A percentile compares a stretch with the other conserved stretches of the same genome.
Evolutionary conservation across 2,888 invertebrate genomes (phyloP).

Genomic region (Steromphala cineraria): DNA sequence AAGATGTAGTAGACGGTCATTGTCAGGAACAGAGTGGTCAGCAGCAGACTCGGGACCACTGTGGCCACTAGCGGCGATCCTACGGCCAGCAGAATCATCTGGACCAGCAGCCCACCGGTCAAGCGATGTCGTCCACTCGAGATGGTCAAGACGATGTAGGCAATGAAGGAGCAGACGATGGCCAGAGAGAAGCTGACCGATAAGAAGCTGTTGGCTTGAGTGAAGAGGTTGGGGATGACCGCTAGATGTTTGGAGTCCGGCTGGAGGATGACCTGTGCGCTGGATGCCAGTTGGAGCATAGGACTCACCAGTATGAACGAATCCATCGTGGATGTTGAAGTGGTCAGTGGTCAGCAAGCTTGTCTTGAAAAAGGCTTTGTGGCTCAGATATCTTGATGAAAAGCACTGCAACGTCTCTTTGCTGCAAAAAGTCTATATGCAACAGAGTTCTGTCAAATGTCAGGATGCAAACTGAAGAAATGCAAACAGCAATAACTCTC

Average conservation of each 20-base stretch:
- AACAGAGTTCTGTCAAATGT: no score
- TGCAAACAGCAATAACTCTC: no score
- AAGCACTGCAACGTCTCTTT: no score
- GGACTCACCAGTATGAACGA: neutral
- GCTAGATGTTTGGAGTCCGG: neutral
- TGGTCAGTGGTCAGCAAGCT: no score
- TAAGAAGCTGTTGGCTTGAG: neutral
- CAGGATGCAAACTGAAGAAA: no score
- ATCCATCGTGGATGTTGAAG: no score
- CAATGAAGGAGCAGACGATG: neutral
- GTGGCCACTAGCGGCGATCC: neutral
- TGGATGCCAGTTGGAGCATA: neutral
- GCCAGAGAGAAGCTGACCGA: neutral
- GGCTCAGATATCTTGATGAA: no score
- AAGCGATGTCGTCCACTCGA: constrained; percentile 21
- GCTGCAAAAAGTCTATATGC: no score
- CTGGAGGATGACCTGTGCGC: neutral
- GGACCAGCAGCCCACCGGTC: constrained; percentile 19
- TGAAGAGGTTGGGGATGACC: neutral
- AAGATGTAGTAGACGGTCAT: constrained; percentile 31
- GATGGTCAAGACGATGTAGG: constrained; percentile 16
- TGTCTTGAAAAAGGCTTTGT: no score
- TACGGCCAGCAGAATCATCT: constrained; percentile 23
- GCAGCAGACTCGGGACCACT: constrained; percentile 15
- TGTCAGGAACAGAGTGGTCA: neutral